These are phyloP conservation scores for Drosophila rubida DNA, from an alignment of 2,888 invertebrate species.

Conservation along the genomic window DNA sequence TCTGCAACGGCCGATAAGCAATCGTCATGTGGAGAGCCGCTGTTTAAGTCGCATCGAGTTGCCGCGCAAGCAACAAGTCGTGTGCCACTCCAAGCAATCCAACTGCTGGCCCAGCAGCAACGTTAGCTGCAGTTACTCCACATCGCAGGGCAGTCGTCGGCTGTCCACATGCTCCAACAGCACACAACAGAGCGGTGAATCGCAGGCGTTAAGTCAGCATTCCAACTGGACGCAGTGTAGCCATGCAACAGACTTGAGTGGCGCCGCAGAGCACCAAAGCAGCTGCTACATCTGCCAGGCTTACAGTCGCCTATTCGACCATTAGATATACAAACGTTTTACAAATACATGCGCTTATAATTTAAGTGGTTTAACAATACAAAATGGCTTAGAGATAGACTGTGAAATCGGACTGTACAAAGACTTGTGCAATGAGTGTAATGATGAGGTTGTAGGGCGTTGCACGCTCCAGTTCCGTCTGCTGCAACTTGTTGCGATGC, in stretches of 20 bases:
- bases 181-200: constrained; percentile 63
- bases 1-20: constrained; percentile 23
- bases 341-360: constrained; percentile 36
- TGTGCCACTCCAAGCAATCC: constrained; percentile 77
- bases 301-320: constrained; percentile 68
- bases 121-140: constrained; percentile 9
- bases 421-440: constrained; percentile 82
- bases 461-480: constrained; percentile 70
- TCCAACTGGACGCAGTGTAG: constrained; percentile 54
- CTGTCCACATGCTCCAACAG: constrained; percentile 72
- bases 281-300: constrained; percentile 76
- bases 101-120: constrained; percentile 38
- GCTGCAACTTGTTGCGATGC: constrained; percentile 73
- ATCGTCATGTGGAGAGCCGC: constrained; percentile 40
- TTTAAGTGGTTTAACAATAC: constrained; percentile 5
- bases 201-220: constrained; percentile 51
- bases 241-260: constrained; percentile 8
- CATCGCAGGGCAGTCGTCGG: constrained; percentile 28
- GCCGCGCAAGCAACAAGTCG: constrained; percentile 76
- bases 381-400: constrained; percentile 72
- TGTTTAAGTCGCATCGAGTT: constrained; percentile 42
- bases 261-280: constrained; percentile 61
- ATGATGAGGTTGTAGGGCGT: constrained; percentile 83
- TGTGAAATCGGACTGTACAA: constrained; percentile 82
- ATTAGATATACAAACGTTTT: constrained; percentile 7